Evolutionary conservation across 2,113 vertebrate genomes (phyloP).

Genomic region (Corydoras sp.): DNA sequence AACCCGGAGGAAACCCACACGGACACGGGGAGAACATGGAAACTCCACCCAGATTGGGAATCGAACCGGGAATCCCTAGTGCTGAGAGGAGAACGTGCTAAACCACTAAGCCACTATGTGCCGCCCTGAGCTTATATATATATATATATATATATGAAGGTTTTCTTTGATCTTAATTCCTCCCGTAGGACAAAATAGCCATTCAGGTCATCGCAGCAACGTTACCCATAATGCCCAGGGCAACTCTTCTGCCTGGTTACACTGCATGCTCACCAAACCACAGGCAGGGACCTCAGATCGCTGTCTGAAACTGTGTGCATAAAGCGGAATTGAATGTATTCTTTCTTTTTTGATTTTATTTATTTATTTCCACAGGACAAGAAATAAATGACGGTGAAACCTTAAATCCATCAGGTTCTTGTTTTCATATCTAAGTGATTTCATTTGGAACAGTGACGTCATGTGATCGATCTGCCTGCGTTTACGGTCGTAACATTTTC

Average conservation of each 20-base stretch:
- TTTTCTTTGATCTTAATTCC: not conserved
- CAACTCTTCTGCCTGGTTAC: constrained; percentile 7
- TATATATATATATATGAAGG: too few relatives aligned
- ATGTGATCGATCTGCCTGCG: too few relatives aligned
- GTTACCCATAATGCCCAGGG: not conserved
- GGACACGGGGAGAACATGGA: too few relatives aligned
- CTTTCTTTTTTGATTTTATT: not conserved
- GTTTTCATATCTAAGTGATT: not conserved
- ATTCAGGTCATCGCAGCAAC: not conserved
- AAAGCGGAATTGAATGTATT: constrained; percentile 12
- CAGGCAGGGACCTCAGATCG: not conserved
- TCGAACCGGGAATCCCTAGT: too few relatives aligned
- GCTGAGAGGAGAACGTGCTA: too few relatives aligned
- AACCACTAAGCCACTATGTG: too few relatives aligned
- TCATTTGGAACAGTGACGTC: not conserved
- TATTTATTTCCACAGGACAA: not conserved
- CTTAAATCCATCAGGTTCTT: constrained; percentile 17
- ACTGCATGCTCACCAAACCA: constrained; percentile 3
- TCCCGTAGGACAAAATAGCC: not conserved
- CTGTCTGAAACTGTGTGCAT: not conserved
- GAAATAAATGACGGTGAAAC: constrained; percentile 1
- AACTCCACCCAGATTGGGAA: too few relatives aligned
- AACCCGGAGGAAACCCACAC: too few relatives aligned
- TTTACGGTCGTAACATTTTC: too few relatives aligned
- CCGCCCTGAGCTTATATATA: too few relatives aligned